Percentiles rank a stretch among this genome's conserved stretches.
Conservation (phyloP, 2,113 vertebrate species). For the Brachyistius frenatus region DNA sequence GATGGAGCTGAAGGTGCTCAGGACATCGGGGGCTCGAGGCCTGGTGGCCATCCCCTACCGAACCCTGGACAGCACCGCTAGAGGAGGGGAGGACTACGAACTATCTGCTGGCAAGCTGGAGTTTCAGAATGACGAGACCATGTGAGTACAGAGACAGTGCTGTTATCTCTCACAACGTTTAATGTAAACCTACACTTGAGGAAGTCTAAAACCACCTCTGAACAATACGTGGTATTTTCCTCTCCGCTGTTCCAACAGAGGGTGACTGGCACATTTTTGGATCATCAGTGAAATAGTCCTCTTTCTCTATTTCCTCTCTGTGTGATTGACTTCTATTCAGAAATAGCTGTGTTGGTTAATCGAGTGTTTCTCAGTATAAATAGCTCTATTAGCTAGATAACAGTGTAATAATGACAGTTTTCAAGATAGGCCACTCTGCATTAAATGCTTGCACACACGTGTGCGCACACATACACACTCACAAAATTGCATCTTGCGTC, state of each 20-base stretch:
- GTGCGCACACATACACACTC: slow-evolving; percentile 1
- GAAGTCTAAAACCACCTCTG: not conserved
- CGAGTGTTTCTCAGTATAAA: slow-evolving; percentile 25
- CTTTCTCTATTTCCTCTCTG: slow-evolving; percentile 9
- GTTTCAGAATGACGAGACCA: slow-evolving; percentile 89
- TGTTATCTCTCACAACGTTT: too few relatives aligned
- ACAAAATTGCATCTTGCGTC: slow-evolving; percentile 27
- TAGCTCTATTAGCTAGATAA: slow-evolving; percentile 45
- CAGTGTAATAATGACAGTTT: slow-evolving; percentile 24
- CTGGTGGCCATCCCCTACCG: slow-evolving; percentile 86
- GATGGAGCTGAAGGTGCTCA: slow-evolving; percentile 87
- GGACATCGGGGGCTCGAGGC: slow-evolving; percentile 88
- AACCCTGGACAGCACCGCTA: slow-evolving; percentile 84
- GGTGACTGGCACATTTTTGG: not conserved
- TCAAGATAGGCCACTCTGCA: slow-evolving; percentile 24
- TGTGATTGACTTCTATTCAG: slow-evolving; percentile 24
- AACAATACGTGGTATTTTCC: not conserved
- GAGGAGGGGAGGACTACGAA: slow-evolving; percentile 87
- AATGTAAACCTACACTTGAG: too few relatives aligned
- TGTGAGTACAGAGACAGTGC: slow-evolving; percentile 80
- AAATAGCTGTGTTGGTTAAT: slow-evolving; percentile 36
- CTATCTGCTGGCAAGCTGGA: slow-evolving; percentile 84
- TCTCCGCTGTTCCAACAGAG: not conserved
- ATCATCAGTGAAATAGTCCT: not conserved
- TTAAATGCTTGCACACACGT: slow-evolving; percentile 19